phyloP scores from a whole-genome alignment of 2,888 invertebrate species.

The Oxycera nigricornis region DNA sequence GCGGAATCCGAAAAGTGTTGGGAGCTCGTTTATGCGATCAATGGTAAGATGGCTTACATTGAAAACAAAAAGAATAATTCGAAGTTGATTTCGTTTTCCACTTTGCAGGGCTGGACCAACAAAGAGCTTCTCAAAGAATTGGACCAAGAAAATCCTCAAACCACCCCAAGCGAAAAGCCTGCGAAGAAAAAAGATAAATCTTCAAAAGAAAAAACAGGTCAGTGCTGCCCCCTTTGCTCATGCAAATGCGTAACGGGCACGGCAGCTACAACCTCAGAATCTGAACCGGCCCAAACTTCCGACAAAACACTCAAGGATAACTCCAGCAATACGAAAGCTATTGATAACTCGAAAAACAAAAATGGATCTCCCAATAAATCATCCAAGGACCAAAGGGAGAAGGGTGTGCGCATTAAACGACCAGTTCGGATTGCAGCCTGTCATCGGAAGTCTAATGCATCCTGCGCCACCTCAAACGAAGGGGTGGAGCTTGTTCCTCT shows the following conservation, averaged over 20 bases:
- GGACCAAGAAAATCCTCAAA: constrained; percentile 60
- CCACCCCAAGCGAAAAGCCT: constrained; percentile 57
- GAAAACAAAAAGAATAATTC: constrained; percentile 20
- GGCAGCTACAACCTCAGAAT: constrained; percentile 49
- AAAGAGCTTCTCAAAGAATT: constrained; percentile 60
- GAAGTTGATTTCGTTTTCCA: constrained; percentile 11
- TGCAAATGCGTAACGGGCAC: constrained; percentile 55
- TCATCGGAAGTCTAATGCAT: neutral
- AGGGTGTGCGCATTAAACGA: neutral
- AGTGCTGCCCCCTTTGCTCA: constrained; percentile 57
- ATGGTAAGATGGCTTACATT: constrained; percentile 66
- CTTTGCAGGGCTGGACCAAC: constrained; percentile 60
- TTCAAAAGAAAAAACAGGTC: constrained; percentile 46
- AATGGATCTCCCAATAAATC: constrained; percentile 21
- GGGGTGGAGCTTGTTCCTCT: constrained; percentile 81
- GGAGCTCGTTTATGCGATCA: constrained; percentile 77
- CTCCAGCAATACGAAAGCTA: constrained; percentile 32
- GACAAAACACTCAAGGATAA: constrained; percentile 38
- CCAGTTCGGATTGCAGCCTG: neutral
- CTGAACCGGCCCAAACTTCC: constrained; percentile 48
- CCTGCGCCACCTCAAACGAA: constrained; percentile 65
- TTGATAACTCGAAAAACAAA: neutral
- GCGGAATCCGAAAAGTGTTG: constrained; percentile 76
- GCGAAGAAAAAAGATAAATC: constrained; percentile 7
- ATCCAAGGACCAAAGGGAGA: neutral